Evolutionary conservation across 1,140 invertebrate species (phyloP).

Genomic region (Asbolus verrucosus): DNA sequence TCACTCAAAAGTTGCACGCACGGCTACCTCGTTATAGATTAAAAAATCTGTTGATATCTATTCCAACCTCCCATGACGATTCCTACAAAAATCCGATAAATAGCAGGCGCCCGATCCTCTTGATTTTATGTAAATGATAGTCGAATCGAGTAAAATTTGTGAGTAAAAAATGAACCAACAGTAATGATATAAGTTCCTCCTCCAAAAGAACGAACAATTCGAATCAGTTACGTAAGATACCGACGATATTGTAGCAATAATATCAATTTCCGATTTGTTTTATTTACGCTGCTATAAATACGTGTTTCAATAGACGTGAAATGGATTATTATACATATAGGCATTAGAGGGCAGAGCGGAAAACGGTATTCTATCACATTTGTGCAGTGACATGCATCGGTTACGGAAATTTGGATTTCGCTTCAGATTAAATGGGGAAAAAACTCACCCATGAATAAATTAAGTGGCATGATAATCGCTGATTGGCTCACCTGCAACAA

Average conservation of each 20-base stretch:
- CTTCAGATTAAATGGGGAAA: not conserved
- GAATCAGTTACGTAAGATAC: constrained; percentile 13
- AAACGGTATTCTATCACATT: constrained; percentile 10
- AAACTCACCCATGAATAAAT: constrained; percentile 19
- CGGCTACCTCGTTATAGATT: no score
- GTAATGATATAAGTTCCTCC: no score
- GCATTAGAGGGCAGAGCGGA: not conserved
- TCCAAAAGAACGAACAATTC: not conserved
- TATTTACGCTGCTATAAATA: constrained; percentile 28
- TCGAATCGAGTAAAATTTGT: no score
- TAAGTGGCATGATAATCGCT: not conserved
- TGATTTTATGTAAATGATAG: not conserved
- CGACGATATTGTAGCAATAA: constrained; percentile 24
- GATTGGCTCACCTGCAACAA: constrained; percentile 12
- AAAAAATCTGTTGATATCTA: no score
- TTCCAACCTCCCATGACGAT: no score
- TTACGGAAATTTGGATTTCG: constrained; percentile 17
- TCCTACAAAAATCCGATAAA: no score
- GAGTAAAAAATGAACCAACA: no score
- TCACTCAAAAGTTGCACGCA: no score
- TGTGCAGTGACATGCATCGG: constrained; percentile 26
- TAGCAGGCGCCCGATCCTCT: no score
- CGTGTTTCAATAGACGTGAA: constrained; percentile 38
- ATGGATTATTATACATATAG: constrained; percentile 41
- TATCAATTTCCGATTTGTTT: constrained; percentile 29